phyloP scores from a whole-genome alignment of 2,113 vertebrate genomes.

The Prolemur simus region DNA sequence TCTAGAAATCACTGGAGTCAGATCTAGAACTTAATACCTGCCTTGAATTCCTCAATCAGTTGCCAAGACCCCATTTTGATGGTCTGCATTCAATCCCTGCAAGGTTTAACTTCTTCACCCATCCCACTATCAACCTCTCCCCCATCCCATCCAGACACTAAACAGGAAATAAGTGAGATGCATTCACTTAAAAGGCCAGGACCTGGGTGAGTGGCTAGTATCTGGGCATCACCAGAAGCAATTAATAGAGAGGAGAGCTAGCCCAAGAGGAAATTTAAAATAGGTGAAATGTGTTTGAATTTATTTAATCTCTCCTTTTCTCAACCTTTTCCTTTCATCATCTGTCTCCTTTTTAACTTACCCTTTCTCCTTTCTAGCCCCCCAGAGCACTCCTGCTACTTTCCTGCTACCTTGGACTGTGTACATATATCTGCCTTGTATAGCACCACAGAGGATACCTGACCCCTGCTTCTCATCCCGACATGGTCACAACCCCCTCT shows the following conservation, averaged over 20 bases:
- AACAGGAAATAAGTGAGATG: neutral
- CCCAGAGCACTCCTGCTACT: accelerated
- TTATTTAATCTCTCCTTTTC: neutral
- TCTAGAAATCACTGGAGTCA: neutral
- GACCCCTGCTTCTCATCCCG: neutral
- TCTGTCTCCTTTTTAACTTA: neutral
- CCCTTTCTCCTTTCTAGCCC: neutral
- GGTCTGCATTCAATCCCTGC: neutral
- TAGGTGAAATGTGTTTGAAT: neutral
- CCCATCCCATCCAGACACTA: neutral
- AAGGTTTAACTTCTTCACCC: neutral
- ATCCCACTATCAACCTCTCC: too few species aligned
- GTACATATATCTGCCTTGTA: accelerated
- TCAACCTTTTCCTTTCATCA: neutral
- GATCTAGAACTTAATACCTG: neutral
- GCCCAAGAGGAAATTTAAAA: neutral
- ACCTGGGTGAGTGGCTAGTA: neutral
- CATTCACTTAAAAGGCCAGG: neutral
- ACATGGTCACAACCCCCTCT: neutral
- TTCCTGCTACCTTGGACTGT: neutral
- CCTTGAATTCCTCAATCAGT: neutral
- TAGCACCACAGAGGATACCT: accelerated
- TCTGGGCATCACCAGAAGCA: neutral
- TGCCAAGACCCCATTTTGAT: neutral
- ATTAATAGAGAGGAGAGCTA: neutral